Base-by-base conservation (phyloP, 2,113 vertebrate species). In the Spermophilus dauricus region DNA sequence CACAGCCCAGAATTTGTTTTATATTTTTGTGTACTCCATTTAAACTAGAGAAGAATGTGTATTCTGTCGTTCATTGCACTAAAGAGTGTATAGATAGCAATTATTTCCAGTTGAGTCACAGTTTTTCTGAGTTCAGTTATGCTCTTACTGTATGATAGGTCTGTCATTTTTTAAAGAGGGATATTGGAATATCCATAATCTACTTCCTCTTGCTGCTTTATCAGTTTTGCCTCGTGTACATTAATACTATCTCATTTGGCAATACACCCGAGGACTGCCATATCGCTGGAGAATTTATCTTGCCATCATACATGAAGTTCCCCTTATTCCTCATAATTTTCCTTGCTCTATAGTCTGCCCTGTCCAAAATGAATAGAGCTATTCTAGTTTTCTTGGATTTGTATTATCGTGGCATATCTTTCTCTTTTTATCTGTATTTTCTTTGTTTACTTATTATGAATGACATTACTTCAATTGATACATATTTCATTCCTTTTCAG, bases 401-500 rank as follows among this genome's bases (percentile, higher is more conserved):
- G n/a, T 42, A 63, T 75, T 61, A 85, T 2, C 45, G 39, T 11
- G 17, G 3, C 12, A 14, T 18, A 42, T 18, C 18, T 63, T 94
- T 67, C 22, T 72, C 37, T 26, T 9, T 84, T 26, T 76, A 73
- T 63, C 39, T 67, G 3, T 22, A 34, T 32, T 30, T 56, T 37
- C 26, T 42, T 67, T 82, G 18, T 85, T 63, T 10, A 65, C 39
- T 84, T 45, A 63, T n/a, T 77, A 58, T 90, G 51, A 93, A 67
- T 83, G 30, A 32, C 51, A 67, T 78, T 13, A 5, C 42, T 86
- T 89, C 20, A 63, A 72, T 53, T 58, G 83, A 77, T 53, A 77
- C 51, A 69, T n/a, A 76, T 26, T 69, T 77, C 18, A 90, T 56
- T 95, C 58, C 48, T 78, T 94, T 96, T 77, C 30, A 69, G 69